Percentiles rank a stretch among this genome's conserved stretches.
These are phyloP conservation scores for Onychostoma macrolepis DNA, from an alignment of 2,113 vertebrate species.

Conservation along the genomic window DNA sequence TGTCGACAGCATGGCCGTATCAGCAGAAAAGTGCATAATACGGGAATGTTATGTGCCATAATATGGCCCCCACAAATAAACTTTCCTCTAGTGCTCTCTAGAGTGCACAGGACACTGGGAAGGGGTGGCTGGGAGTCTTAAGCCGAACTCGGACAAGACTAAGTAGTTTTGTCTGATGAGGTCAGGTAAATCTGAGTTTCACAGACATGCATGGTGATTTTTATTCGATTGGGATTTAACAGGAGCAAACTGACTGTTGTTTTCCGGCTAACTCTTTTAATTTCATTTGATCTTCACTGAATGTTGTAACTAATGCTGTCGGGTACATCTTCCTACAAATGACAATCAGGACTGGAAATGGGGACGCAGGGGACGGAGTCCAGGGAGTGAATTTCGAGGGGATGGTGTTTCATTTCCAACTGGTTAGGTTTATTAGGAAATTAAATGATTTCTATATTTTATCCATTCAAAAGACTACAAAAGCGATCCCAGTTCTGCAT, in stretches of 20 bases:
- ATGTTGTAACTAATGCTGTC: not conserved
- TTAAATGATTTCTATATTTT: too few species aligned
- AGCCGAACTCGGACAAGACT: not conserved
- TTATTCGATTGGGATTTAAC: not conserved
- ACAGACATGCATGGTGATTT: not conserved
- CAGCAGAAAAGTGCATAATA: conserved; percentile 34
- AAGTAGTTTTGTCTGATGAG: not conserved
- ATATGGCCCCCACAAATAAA: conserved; percentile 40
- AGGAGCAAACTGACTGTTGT: not conserved
- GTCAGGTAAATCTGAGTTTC: not conserved
- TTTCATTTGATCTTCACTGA: not conserved
- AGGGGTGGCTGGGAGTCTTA: not conserved
- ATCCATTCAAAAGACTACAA: too few species aligned
- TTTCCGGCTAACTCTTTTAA: not conserved
- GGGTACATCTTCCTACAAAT: too few species aligned
- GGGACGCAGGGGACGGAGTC: too few species aligned
- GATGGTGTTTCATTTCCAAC: too few species aligned
- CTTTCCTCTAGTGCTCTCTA: conserved; percentile 30
- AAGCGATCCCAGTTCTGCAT: too few species aligned
- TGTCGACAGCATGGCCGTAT: conserved; percentile 51
- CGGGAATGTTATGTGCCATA: conserved; percentile 41
- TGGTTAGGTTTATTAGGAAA: too few species aligned
- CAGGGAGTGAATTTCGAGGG: too few species aligned
- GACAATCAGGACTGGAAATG: too few species aligned
- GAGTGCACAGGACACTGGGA: not conserved